Conservation (phyloP, 2,888 invertebrate species). For the Stenolophus ochropezus region DNA sequence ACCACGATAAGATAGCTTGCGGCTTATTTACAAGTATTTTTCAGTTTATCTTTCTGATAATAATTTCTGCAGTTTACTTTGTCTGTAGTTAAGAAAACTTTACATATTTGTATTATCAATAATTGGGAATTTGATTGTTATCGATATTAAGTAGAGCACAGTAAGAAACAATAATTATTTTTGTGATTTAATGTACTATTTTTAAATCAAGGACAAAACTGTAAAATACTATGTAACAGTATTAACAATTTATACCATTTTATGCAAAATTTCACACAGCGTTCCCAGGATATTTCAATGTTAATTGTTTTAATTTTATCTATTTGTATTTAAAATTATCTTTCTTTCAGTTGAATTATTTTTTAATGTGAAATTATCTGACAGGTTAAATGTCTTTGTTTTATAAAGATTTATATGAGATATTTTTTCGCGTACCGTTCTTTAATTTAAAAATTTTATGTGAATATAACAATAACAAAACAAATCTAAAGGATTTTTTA, state of each 20-base stretch:
- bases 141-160: too few species aligned
- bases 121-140: too few species aligned
- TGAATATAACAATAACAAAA: too few species aligned
- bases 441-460: too few species aligned
- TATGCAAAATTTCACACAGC: not conserved
- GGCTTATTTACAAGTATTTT: constrained; percentile 6
- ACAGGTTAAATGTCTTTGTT: not conserved
- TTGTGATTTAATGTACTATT: not conserved
- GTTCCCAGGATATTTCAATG: constrained; percentile 8
- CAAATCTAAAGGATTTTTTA: too few species aligned
- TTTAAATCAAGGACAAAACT: not conserved
- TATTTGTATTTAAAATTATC: not conserved
- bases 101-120: too few species aligned
- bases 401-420: not conserved
- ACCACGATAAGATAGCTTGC: constrained; percentile 34
- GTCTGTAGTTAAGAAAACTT: too few species aligned
- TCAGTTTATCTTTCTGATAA: too few species aligned
- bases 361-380: not conserved
- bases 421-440: not conserved
- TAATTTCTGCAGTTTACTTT: too few species aligned
- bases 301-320: constrained; percentile 1
- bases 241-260: constrained; percentile 9
- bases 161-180: not conserved
- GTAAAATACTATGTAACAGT: not conserved
- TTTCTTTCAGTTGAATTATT: not conserved